These are phyloP conservation scores for Psophia crepitans DNA, from an alignment of 2,113 vertebrate genomes.

Conservation along the genomic window DNA sequence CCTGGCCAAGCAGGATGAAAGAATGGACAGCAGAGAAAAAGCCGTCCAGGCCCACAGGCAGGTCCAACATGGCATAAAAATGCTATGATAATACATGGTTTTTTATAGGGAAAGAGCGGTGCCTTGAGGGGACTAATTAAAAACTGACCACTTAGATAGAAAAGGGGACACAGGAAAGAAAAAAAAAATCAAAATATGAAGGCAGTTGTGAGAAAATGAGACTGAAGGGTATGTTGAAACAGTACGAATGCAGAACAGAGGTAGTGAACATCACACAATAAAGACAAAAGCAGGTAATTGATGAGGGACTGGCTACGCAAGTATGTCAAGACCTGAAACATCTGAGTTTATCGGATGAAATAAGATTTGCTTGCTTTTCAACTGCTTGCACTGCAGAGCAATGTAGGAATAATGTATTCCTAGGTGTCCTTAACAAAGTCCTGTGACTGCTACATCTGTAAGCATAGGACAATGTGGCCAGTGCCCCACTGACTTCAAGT, in stretches of 20 bases:
- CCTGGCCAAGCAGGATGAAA: not conserved
- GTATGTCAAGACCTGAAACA: not conserved
- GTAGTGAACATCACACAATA: not conserved
- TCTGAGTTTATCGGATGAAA: not conserved
- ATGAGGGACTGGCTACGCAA: not conserved
- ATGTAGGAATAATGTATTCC: not conserved
- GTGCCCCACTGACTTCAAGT: not conserved
- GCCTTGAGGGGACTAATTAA: not conserved
- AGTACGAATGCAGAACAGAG: not conserved
- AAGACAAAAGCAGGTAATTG: not conserved
- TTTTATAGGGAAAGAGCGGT: not conserved
- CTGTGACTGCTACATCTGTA: not conserved
- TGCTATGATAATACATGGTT: not conserved
- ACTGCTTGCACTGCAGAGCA: not conserved
- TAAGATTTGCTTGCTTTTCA: not conserved
- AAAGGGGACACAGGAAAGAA: not conserved
- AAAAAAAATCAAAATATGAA: not conserved
- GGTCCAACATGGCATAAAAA: not conserved
- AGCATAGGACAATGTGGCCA: not conserved
- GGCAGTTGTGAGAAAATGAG: not conserved
- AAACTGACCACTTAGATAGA: not conserved
- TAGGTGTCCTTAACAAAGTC: not conserved
- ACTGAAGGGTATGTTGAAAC: not conserved
- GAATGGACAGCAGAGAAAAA: not conserved
- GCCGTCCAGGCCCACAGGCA: not conserved